Conservation (phyloP, 2,113 vertebrate species). For the Irena cyanogastra region DNA sequence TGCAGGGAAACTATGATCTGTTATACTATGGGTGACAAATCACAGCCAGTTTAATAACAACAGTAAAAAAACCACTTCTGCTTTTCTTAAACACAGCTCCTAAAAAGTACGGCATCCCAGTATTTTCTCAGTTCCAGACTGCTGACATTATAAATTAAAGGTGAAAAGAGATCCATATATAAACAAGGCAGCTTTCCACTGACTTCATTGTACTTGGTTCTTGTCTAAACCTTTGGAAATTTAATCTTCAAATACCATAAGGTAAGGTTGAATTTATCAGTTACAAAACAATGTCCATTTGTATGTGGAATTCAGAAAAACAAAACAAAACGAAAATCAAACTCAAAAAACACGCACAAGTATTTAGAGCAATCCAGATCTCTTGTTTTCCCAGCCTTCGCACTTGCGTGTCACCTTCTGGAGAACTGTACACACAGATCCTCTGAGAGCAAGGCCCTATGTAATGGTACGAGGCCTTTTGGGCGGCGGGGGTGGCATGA, state of each 20-base stretch:
- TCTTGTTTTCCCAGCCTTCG: background rate
- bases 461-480: constrained; percentile 82
- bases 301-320: constrained; percentile 44
- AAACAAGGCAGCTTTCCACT: constrained; percentile 73
- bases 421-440: constrained; percentile 33
- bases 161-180: constrained; percentile 62
- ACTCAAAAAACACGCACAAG: constrained; percentile 13
- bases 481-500: constrained; percentile 95
- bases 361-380: constrained; percentile 65
- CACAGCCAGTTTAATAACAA: constrained; percentile 45
- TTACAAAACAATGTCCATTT: constrained; percentile 58
- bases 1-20: constrained; percentile 56
- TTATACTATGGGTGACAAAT: constrained; percentile 40
- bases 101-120: constrained; percentile 58
- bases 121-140: constrained; percentile 57
- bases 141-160: constrained; percentile 70
- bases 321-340: background rate
- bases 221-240: constrained; percentile 68
- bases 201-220: constrained; percentile 54
- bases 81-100: constrained; percentile 52
- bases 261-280: constrained; percentile 61
- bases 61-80: constrained; percentile 19
- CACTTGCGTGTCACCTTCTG: constrained; percentile 13
- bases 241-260: constrained; percentile 55
- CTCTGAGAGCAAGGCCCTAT: constrained; percentile 43